A percentile compares a stretch with the other conserved stretches of the same genome.
phyloP scores from a whole-genome alignment of 2,113 vertebrate species.

The Indri indri region DNA sequence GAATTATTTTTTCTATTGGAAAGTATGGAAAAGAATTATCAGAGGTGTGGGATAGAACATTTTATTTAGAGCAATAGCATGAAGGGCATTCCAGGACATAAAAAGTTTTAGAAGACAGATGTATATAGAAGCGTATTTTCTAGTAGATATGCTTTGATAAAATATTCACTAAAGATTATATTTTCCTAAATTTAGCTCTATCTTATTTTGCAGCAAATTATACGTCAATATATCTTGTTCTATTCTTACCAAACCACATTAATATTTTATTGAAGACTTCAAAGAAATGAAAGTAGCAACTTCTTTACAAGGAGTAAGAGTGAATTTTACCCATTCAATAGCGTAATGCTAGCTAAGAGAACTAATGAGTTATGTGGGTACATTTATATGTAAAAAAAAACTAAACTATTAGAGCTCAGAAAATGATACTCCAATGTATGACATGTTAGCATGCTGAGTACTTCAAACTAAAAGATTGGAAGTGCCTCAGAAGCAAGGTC shows the following conservation, averaged over 20 bases:
- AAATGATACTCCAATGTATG: background rate
- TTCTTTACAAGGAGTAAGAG: background rate
- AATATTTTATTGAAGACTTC: conserved; percentile 11
- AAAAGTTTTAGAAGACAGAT: background rate
- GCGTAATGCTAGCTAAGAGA: background rate
- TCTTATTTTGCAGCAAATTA: background rate
- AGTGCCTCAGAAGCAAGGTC: background rate
- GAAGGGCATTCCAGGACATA: background rate
- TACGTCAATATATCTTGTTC: background rate
- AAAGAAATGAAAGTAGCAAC: background rate
- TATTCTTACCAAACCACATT: background rate
- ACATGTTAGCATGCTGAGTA: background rate
- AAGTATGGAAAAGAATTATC: background rate
- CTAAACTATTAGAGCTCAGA: background rate
- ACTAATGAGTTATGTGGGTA: background rate
- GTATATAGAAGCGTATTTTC: background rate
- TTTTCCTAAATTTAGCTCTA: background rate
- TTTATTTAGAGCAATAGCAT: background rate
- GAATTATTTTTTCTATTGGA: background rate
- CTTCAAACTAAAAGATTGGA: background rate
- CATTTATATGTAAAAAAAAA: background rate
- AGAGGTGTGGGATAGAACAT: background rate
- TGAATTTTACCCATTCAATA: background rate
- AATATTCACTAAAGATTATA: background rate
- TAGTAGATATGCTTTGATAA: background rate